Percentiles rank a stretch among this genome's conserved stretches.
These are phyloP conservation scores for Plectropomus leopardus DNA, from an alignment of 2,113 vertebrate species.

Conservation along the genomic window DNA sequence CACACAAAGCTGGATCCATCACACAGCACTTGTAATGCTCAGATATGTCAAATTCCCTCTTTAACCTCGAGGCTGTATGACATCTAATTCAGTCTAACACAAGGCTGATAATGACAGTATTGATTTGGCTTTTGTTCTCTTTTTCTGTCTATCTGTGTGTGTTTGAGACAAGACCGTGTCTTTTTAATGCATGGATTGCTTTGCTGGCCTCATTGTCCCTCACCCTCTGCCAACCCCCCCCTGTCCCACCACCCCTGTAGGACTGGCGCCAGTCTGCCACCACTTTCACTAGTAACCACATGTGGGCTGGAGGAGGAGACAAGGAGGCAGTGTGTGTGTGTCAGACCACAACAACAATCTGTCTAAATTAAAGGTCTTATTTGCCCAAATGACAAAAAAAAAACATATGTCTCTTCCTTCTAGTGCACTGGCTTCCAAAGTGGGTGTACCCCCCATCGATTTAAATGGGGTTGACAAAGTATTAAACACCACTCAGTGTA, in stretches of 20 bases:
- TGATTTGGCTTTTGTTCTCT: constrained; percentile 72
- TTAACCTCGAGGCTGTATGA: constrained; percentile 70
- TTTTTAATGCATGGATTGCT: constrained; percentile 14
- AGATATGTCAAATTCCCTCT: constrained; percentile 62
- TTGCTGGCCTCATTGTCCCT: not conserved
- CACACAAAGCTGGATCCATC: constrained; percentile 54
- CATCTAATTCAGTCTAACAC: constrained; percentile 79
- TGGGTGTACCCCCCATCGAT: not conserved
- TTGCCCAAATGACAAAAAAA: not conserved
- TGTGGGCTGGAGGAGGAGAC: constrained; percentile 7
- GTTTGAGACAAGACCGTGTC: not conserved
- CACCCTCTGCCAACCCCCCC: not conserved
- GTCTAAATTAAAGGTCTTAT: constrained; percentile 3
- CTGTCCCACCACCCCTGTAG: not conserved
- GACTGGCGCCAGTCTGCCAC: constrained; percentile 4
- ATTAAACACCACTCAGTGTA: not conserved
- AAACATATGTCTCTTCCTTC: not conserved
- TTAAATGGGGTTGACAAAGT: not conserved
- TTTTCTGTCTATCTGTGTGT: constrained; percentile 10
- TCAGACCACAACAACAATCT: not conserved
- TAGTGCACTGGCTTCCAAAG: not conserved
- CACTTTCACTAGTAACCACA: constrained; percentile 12
- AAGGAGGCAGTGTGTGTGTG: not conserved
- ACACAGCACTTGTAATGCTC: constrained; percentile 70
- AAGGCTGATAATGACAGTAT: constrained; percentile 78